phyloP scores from a whole-genome alignment of 2,113 vertebrate species.

The Ia io region DNA sequence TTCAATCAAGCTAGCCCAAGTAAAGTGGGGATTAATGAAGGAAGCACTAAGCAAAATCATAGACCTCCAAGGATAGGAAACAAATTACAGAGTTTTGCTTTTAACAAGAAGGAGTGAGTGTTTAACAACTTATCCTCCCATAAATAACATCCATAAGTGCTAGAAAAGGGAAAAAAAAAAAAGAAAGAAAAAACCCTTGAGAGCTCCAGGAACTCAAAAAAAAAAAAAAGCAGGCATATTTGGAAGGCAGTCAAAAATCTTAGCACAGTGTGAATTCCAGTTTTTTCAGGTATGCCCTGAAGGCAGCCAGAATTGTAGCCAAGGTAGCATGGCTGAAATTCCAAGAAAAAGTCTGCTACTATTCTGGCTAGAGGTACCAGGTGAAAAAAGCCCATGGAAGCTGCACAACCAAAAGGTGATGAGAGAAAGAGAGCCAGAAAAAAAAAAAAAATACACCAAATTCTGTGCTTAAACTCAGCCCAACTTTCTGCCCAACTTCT shows the following conservation, averaged over 20 bases:
- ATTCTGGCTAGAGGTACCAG: background rate
- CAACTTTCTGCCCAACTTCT: background rate
- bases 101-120: background rate
- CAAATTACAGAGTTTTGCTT: constrained; percentile 13
- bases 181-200: background rate
- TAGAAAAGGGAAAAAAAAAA: background rate
- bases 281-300: background rate
- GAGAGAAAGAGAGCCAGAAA: background rate
- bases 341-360: constrained; percentile 35
- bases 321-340: constrained; percentile 6
- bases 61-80: constrained; percentile 27
- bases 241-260: background rate
- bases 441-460: background rate
- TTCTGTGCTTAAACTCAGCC: background rate
- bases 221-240: background rate
- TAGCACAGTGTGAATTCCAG: background rate
- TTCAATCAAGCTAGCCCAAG: background rate
- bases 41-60: constrained; percentile 39
- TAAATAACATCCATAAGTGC: constrained; percentile 4
- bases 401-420: background rate
- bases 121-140: background rate
- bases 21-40: background rate
- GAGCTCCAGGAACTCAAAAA: background rate
- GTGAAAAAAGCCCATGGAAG: background rate
- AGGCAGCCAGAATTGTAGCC: background rate